A percentile compares a stretch with the other conserved stretches of the same genome.
Conservation (phyloP, 92 coral and sea anemone species). For the Blastomussa wellsi region DNA sequence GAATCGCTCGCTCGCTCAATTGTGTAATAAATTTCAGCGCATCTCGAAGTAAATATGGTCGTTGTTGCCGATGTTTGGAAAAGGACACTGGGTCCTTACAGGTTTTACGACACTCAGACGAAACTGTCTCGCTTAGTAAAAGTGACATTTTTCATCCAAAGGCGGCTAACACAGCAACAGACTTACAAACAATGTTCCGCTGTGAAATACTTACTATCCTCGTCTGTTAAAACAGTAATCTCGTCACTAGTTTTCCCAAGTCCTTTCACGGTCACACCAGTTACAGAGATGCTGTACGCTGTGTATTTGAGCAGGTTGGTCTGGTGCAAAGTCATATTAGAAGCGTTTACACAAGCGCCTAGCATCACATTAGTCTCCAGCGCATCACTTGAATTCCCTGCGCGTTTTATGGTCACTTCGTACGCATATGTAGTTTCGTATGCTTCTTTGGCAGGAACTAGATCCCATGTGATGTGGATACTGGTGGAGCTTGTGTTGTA, state of each 20-base stretch:
- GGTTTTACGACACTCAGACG: no score
- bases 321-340: neutral
- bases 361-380: neutral
- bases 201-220: slow-evolving; percentile 36
- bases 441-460: slow-evolving; percentile 31
- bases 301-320: slow-evolving; percentile 32
- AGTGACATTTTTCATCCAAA: no score
- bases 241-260: neutral
- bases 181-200: slow-evolving; percentile 1
- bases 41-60: no score
- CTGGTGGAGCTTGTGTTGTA: slow-evolving; percentile 82
- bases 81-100: no score
- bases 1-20: no score
- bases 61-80: no score
- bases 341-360: neutral
- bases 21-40: no score
- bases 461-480: slow-evolving; percentile 58
- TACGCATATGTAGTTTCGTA: slow-evolving; percentile 60
- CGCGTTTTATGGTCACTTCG: slow-evolving; percentile 5
- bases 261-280: slow-evolving; percentile 38
- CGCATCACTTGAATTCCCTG: neutral
- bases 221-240: slow-evolving; percentile 51
- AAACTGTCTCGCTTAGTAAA: no score
- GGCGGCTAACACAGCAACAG: neutral
- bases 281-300: slow-evolving; percentile 39